Conservation (phyloP, 2,888 invertebrate species). For the Drosophila koepferae region DNA sequence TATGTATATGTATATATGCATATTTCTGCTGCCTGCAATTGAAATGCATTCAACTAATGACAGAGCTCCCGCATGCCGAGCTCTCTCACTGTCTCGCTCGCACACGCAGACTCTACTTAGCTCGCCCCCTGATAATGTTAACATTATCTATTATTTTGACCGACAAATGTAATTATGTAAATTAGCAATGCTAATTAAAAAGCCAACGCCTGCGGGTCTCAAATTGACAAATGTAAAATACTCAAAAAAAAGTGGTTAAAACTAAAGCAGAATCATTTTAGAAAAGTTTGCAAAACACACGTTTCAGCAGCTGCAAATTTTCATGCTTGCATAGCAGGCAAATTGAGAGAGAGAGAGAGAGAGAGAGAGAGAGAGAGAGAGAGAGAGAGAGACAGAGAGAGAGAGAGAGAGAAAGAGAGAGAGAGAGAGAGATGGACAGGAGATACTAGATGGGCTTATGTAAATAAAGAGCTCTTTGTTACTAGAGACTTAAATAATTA, state of each 20-base stretch:
- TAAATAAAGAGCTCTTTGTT: no score
- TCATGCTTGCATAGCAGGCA: not conserved
- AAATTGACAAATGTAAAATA: conserved; percentile 25
- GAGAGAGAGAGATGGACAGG: not conserved
- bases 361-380: not conserved
- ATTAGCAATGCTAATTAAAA: conserved; percentile 66
- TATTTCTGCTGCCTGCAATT: conserved; percentile 24
- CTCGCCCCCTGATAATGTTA: not conserved
- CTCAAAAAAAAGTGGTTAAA: not conserved
- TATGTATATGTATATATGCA: not conserved
- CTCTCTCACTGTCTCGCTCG: not conserved
- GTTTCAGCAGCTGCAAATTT: conserved; percentile 16
- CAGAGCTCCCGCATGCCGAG: conserved; percentile 16
- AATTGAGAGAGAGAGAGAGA: not conserved
- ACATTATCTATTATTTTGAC: conserved; percentile 37
- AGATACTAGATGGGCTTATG: no score
- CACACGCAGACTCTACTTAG: not conserved
- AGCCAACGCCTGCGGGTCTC: conserved; percentile 57
- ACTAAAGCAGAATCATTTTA: conserved; percentile 4
- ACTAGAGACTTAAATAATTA: no score
- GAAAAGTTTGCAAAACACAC: conserved; percentile 23
- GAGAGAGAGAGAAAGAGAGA: not conserved
- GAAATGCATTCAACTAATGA: conserved; percentile 43
- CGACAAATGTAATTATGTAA: conserved; percentile 52
- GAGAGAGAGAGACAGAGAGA: not conserved